phyloP scores from a whole-genome alignment of 2,888 invertebrate species.

The Hypomecis atomaria region DNA sequence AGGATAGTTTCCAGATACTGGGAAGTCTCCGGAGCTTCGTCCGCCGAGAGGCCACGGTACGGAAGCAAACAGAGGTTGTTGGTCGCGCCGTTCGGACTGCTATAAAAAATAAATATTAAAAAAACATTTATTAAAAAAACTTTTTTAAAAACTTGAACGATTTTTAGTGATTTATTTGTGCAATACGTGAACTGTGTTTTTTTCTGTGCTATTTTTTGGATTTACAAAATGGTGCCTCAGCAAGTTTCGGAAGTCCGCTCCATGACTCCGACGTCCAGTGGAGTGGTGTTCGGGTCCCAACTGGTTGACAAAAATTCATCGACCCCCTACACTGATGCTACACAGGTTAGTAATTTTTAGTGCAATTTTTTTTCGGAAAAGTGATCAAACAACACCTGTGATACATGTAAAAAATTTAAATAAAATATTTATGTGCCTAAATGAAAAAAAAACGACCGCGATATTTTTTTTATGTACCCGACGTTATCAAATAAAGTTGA shows the following conservation, averaged over 20 bases:
- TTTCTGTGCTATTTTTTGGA: conserved; percentile 63
- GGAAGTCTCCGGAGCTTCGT: conserved; percentile 72
- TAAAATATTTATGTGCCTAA: background rate
- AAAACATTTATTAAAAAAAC: conserved; percentile 45
- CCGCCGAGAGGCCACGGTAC: conserved; percentile 77
- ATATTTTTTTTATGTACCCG: background rate
- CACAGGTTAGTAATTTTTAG: conserved; percentile 90
- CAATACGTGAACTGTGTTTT: conserved; percentile 81
- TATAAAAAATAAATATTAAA: conserved; percentile 54
- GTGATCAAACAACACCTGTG: background rate
- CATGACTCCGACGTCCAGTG: conserved; percentile 86
- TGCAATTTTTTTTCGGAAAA: background rate
- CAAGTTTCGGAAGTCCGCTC: conserved; percentile 86
- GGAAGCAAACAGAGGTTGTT: conserved; percentile 67
- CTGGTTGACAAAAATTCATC: conserved; percentile 95
- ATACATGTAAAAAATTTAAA: conserved; percentile 18
- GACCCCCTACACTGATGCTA: conserved; percentile 99
- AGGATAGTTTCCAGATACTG: conserved; percentile 82
- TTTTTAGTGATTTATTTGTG: conserved; percentile 70
- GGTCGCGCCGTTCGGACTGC: conserved; percentile 69
- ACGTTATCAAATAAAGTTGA: no score
- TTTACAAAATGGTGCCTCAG: conserved; percentile 90
- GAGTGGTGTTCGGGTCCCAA: conserved; percentile 94
- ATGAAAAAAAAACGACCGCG: conserved; percentile 14
- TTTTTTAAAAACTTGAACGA: conserved; percentile 45